Conservation (phyloP, 2,113 vertebrate species). For the Rafetus swinhoei region DNA sequence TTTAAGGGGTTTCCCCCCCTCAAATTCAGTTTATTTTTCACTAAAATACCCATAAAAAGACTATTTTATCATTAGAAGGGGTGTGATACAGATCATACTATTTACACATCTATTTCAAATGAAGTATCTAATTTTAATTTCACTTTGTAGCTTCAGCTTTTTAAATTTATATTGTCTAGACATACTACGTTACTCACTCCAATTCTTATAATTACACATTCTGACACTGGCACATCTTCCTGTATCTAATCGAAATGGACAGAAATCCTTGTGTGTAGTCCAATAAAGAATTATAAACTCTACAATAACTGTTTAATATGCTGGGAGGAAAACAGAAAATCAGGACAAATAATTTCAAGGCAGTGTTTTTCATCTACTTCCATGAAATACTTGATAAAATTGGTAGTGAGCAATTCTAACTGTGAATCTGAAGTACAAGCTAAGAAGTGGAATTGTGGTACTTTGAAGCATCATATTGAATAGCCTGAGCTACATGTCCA, state of each 20-base stretch:
- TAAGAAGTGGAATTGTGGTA: neutral
- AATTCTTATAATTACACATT: neutral
- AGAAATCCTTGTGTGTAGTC: neutral
- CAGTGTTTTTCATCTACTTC: neutral
- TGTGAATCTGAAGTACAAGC: neutral
- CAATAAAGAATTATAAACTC: neutral
- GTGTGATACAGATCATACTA: neutral
- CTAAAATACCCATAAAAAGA: neutral
- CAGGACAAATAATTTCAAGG: neutral
- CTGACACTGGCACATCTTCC: neutral
- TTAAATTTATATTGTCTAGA: neutral
- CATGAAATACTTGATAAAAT: neutral
- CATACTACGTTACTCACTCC: neutral
- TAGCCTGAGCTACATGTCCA: too few relatives aligned
- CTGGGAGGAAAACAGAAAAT: neutral
- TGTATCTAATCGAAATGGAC: neutral
- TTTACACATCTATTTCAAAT: neutral
- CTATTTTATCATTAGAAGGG: neutral
- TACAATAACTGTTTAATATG: neutral
- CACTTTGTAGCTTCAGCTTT: neutral
- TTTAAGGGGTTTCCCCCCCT: accelerated
- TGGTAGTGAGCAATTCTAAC: neutral
- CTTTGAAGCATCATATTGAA: neutral
- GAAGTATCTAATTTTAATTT: neutral
- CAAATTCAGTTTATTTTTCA: neutral